Evolutionary conservation across 1,140 invertebrate genomes (phyloP), one percentile per base, ranked within the genome.

Genomic region (Epicauta chinensis): DNA sequence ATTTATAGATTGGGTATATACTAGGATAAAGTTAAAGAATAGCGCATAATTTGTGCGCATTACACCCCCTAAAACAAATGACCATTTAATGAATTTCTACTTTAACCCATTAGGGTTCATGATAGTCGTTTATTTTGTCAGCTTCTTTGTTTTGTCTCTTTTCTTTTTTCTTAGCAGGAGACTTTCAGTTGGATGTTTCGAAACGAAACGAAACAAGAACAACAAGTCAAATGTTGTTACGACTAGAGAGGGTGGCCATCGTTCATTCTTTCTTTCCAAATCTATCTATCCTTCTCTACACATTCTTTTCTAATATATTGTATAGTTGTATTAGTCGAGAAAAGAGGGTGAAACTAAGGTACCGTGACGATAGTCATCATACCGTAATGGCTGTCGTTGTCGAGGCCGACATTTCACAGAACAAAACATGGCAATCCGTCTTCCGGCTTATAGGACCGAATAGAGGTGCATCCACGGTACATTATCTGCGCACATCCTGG

Each of bases 381-480:
- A 47, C 14, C 34, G 45, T 47, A 47, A 47, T 47, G 45, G 45
- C 45, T 46, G 23, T 23, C 38, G 15, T 35, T 13, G 23, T 13
- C 34, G 45, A 38, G 34, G 45, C n/a, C 41, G 41, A 29, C 41
- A 30, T 43, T 43, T 29, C 48, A 17, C 23, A 34, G 51, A 43
- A 38, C 51, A 44, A 36, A 53, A 46, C 51, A 53, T 45, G 43
- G 43, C 51, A 53, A 53, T 53, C 43, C 36, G 41, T 53, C 51
- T 53, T 53, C 16, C 36, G 51, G 41, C 32, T 23, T 23, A 23
- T n/a, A 16, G 14, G 37, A 23, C 16, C 51, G 43, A 53, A 53
- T 61, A 57, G 23, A 23, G 56, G 59, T 61, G 59, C 59, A 58
- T 61, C 53, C 59, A 60, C 55, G 59, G 55, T 58, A 54, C 59